Evolutionary conservation across 1,140 invertebrate genomes (phyloP).

Genomic region (Protaetia brevitarsis): DNA sequence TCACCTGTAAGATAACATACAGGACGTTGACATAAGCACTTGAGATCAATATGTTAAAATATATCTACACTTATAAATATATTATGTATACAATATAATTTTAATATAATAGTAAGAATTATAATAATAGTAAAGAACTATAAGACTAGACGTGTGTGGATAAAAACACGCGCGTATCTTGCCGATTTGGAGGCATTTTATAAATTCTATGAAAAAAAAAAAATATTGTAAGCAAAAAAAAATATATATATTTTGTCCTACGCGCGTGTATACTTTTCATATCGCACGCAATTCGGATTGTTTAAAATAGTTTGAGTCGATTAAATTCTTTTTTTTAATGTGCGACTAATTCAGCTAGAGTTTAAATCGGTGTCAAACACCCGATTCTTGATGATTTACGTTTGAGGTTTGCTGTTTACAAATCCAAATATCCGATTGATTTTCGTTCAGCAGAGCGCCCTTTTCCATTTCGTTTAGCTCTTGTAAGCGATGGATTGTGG

Average conservation of each 20-base stretch:
- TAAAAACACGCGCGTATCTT: neutral
- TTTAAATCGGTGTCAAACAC: slow-evolving; percentile 6
- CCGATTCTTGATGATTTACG: neutral
- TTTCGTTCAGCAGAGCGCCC: slow-evolving; percentile 53
- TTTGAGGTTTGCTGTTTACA: neutral
- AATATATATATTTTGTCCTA: neutral
- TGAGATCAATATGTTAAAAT: slow-evolving; percentile 15
- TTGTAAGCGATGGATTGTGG: slow-evolving; percentile 48
- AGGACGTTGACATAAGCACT: slow-evolving; percentile 9
- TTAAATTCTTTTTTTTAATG: neutral
- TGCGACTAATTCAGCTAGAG: neutral
- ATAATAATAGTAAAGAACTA: slow-evolving; percentile 2
- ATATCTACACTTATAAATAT: slow-evolving; percentile 18
- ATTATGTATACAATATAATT: slow-evolving; percentile 1
- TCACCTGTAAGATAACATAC: neutral
- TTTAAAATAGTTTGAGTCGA: neutral
- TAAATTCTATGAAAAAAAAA: neutral
- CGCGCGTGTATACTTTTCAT: too few species aligned
- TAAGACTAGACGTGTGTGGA: slow-evolving; percentile 1
- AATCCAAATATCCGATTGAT: neutral
- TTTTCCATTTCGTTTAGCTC: slow-evolving; percentile 61
- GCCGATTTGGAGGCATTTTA: neutral
- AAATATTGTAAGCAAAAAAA: too few species aligned
- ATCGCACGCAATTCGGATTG: neutral
- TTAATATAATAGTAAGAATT: too few species aligned